Conservation (phyloP, 2,797 vertebrate genomes). For the Hippopotamyrus pictus region DNA sequence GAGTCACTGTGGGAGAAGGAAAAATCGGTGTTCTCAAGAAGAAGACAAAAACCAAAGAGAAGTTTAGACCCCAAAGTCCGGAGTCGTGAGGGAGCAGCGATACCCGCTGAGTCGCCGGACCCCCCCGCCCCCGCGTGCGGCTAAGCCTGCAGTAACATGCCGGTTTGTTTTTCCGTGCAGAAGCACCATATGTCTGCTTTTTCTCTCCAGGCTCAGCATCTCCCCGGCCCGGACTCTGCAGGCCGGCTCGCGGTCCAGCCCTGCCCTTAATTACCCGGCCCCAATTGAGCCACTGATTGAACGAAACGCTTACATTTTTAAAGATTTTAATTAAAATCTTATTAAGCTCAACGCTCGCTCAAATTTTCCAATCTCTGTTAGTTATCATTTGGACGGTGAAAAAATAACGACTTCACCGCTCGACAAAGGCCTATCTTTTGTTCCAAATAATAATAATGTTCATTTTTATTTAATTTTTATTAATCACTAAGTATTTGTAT, state of each 20-base stretch:
- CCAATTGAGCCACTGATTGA: background rate
- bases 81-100: background rate
- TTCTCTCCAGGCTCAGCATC: background rate
- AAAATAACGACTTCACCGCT: background rate
- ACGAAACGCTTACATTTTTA: background rate
- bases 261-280: background rate
- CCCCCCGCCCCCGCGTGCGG: background rate
- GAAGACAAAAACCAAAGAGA: background rate
- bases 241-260: background rate
- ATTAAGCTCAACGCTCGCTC: background rate
- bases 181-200: background rate
- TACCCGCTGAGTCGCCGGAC: background rate
- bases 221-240: background rate
- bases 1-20: background rate
- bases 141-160: background rate
- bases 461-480: background rate
- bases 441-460: background rate
- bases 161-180: background rate
- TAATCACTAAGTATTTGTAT: background rate
- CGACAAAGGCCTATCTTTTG: background rate
- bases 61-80: background rate
- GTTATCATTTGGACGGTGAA: background rate
- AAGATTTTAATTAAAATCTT: conserved; percentile 2
- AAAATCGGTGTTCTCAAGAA: background rate
- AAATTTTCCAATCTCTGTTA: background rate